These are phyloP conservation scores for Ceratina calcarata DNA, from an alignment of 1,140 invertebrate species.

Conservation along the genomic window DNA sequence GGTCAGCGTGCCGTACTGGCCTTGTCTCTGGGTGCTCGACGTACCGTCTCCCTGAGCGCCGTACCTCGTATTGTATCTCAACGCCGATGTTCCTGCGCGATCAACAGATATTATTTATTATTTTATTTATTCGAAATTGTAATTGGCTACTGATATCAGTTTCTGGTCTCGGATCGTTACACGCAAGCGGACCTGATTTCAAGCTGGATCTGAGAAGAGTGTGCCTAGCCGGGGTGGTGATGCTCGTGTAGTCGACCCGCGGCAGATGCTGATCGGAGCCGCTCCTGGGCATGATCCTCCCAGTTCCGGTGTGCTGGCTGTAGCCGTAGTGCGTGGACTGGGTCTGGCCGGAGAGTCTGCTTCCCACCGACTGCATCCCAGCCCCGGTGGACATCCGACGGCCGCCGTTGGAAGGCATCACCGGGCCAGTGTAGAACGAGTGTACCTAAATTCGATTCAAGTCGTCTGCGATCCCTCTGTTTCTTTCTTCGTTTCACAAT, in stretches of 20 bases:
- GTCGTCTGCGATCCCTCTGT: neutral
- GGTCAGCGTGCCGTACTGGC: slow-evolving; percentile 81
- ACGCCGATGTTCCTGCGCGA: slow-evolving; percentile 75
- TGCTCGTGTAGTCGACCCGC: slow-evolving; percentile 88
- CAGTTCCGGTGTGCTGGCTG: slow-evolving; percentile 78
- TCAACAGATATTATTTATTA: neutral
- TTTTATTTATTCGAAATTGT: neutral
- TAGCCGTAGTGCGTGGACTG: slow-evolving; percentile 80
- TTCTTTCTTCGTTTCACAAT: slow-evolving; percentile 15
- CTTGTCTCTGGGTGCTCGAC: slow-evolving; percentile 74
- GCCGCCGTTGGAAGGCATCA: slow-evolving; percentile 79
- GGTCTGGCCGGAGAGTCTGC: slow-evolving; percentile 76
- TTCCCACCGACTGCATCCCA: slow-evolving; percentile 78
- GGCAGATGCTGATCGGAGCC: slow-evolving; percentile 93
- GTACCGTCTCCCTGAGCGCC: slow-evolving; percentile 80
- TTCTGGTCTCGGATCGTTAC: neutral
- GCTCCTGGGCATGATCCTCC: slow-evolving; percentile 87
- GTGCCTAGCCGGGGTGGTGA: slow-evolving; percentile 85
- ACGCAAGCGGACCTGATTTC: slow-evolving; percentile 83
- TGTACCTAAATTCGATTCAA: slow-evolving; percentile 82
- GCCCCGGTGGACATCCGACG: slow-evolving; percentile 82
- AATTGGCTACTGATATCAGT: neutral
- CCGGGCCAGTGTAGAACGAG: slow-evolving; percentile 87
- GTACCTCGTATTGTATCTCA: slow-evolving; percentile 83
- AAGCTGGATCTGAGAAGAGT: slow-evolving; percentile 88